phyloP scores from a whole-genome alignment of 2,797 vertebrate species.

The Phyllotis vaccarum region DNA sequence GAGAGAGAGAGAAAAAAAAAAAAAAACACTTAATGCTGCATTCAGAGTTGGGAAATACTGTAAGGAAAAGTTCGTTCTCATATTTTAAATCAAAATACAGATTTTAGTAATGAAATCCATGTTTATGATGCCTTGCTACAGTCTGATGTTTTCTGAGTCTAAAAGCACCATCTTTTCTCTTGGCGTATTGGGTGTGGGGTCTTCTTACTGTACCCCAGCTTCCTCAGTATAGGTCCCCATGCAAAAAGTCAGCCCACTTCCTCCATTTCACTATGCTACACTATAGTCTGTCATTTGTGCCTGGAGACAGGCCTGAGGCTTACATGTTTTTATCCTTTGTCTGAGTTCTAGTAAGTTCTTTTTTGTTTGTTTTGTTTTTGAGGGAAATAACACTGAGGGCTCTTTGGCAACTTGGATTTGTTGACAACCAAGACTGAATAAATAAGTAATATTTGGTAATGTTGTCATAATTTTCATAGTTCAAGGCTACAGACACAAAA shows the following conservation, averaged over 20 bases:
- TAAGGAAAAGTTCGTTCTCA: conserved; percentile 73
- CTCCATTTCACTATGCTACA: conserved; percentile 78
- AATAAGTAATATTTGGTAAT: conserved; percentile 55
- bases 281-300: conserved; percentile 81
- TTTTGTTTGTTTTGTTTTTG: not conserved
- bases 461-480: conserved; percentile 40
- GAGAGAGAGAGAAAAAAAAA: too few species aligned
- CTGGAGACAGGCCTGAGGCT: conserved; percentile 78
- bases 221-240: conserved; percentile 52
- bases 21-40: conserved; percentile 71
- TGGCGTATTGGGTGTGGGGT: conserved; percentile 65
- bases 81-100: conserved; percentile 83
- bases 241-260: conserved; percentile 68
- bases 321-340: conserved; percentile 72
- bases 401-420: not conserved
- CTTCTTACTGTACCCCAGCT: conserved; percentile 23
- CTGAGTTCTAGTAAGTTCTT: conserved; percentile 49
- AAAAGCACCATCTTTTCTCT: conserved; percentile 64
- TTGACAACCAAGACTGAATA: conserved; percentile 1
- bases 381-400: not conserved
- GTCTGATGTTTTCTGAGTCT: conserved; percentile 74
- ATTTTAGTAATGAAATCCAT: conserved; percentile 84
- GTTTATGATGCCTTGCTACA: conserved; percentile 71
- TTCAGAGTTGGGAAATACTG: conserved; percentile 80
- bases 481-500: not conserved